phyloP scores from a whole-genome alignment of 2,888 invertebrate species.

The Euplagia quadripunctaria region DNA sequence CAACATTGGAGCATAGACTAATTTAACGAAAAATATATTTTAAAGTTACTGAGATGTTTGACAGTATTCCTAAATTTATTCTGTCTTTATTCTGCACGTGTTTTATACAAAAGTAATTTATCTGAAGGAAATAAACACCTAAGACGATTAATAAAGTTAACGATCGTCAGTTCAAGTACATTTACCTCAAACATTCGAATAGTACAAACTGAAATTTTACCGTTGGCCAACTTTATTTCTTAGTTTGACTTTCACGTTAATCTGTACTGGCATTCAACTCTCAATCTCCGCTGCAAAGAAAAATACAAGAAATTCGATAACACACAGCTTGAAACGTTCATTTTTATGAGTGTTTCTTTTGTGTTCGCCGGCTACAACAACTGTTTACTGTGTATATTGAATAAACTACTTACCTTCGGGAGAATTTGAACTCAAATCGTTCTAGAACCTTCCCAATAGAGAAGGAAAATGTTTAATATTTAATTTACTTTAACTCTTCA shows the following conservation, averaged over 20 bases:
- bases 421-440: too few species aligned
- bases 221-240: background rate
- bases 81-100: background rate
- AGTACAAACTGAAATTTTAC: background rate
- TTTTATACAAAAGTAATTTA: background rate
- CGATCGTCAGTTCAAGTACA: background rate
- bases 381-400: too few species aligned
- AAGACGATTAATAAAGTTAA: background rate
- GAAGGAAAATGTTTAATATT: background rate
- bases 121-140: background rate
- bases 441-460: background rate
- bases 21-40: background rate
- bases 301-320: background rate
- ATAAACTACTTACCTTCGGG: background rate
- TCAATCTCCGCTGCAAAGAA: background rate
- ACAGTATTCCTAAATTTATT: background rate
- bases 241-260: constrained; percentile 1
- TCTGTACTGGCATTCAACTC: background rate
- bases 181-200: background rate
- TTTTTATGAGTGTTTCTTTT: background rate
- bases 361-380: background rate
- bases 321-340: background rate
- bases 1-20: background rate
- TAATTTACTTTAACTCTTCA: too few species aligned
- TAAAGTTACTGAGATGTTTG: background rate